Evolutionary conservation across 2,797 vertebrate genomes (phyloP).

Genomic region (Podarcis siculus): DNA sequence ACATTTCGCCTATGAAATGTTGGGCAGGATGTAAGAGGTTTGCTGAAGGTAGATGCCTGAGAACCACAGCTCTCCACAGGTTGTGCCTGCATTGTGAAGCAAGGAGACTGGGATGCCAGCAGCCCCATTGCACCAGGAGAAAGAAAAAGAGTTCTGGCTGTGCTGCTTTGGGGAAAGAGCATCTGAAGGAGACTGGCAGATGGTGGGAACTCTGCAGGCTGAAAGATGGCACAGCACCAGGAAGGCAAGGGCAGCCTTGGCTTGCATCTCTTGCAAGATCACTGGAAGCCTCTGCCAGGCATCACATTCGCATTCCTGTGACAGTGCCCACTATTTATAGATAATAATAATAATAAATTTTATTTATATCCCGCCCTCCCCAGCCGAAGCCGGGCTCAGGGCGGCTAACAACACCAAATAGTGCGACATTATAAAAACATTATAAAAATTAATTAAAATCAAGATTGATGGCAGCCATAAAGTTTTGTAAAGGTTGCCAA

Average conservation of each 20-base stretch:
- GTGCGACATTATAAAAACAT: too few species aligned
- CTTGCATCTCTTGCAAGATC: accelerated
- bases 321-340: constrained; percentile 62
- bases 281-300: constrained; percentile 38
- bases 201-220: background rate
- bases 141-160: background rate
- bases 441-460: too few species aligned
- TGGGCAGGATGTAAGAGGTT: background rate
- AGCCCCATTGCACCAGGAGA: background rate
- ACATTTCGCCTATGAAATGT: background rate
- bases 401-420: too few species aligned
- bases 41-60: background rate
- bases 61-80: background rate
- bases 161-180: background rate
- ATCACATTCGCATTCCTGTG: constrained; percentile 15
- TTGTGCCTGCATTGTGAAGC: background rate
- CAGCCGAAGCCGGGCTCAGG: too few species aligned
- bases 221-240: background rate
- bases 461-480: too few species aligned
- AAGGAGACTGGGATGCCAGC: background rate
- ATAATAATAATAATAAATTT: too few species aligned
- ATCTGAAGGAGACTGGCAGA: background rate
- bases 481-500: too few species aligned
- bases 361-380: too few species aligned
- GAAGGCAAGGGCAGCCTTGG: constrained; percentile 33